phyloP scores from a whole-genome alignment of 2,113 vertebrate species.

The Gavia stellata region DNA sequence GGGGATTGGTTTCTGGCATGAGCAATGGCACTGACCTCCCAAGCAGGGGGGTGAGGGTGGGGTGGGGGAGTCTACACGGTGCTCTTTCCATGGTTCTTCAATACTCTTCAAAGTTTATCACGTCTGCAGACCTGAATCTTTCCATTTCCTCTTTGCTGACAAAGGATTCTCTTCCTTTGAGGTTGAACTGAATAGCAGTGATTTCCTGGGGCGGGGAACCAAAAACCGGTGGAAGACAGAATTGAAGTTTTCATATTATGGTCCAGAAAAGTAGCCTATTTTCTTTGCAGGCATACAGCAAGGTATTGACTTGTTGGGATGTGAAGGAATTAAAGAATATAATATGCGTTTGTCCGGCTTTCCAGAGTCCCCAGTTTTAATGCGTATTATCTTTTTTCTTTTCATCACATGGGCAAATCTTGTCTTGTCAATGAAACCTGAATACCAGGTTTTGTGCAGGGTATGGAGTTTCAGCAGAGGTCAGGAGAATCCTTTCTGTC shows the following conservation, averaged over 20 bases:
- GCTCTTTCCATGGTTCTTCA: neutral
- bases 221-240: neutral
- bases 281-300: neutral
- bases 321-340: neutral
- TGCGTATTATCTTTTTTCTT: neutral
- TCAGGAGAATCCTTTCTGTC: neutral
- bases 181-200: neutral
- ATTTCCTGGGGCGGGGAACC: neutral
- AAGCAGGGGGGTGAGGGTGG: neutral
- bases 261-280: neutral
- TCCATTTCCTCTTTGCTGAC: neutral
- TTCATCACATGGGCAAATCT: neutral
- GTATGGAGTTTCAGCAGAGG: neutral
- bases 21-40: neutral
- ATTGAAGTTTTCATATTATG: neutral
- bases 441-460: neutral
- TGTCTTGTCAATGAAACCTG: neutral
- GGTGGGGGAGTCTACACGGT: neutral
- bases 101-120: neutral
- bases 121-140: neutral
- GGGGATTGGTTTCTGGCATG: neutral
- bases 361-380: neutral
- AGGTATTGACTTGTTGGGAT: neutral
- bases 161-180: neutral
- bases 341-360: neutral